Base-by-base conservation (phyloP, 2,888 invertebrate genomes). In the Cryptocephalus primarius region DNA sequence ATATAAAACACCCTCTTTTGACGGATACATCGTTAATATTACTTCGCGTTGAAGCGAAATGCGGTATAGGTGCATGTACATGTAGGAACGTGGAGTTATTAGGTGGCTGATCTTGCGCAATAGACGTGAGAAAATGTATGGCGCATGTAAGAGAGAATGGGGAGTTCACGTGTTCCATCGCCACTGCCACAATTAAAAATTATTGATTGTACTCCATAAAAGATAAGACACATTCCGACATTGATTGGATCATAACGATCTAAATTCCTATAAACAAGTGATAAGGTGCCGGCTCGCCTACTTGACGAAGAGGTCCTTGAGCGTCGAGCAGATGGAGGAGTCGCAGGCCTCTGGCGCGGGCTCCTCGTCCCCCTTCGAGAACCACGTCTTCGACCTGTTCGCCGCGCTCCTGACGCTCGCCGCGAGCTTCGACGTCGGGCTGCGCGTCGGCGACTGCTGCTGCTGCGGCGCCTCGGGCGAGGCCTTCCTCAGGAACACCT, bases 261-360 rank as follows among this genome's bases (percentile, higher is more conserved):
- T 22, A 22, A 22, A 22, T 4, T 22, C 22, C 22, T 22, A 22
- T 22, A 22, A 22, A 22, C 22, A 43, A 14, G 33, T 36, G 9
- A 39, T 12, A 12, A 14, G 34, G 43, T 33, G 43, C 34, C 11
- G 31, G n/a, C 9, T 13, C 32, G 39, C 44, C 72, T 80, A 84
- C 79, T 89, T 89, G 65, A 88, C 88, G 68, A 89, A 89, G 44
- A 89, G 79, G 71, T 89, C 88, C 70, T 89, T 89, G 44, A 89
- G 72, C 40, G 88, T 85, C 53, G 88, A 82, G 72, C 88, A 88
- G 56, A 89, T 77, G 32, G 85, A 84, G 39, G 86, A 82, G 60
- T 89, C 88, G 70, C 88, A 87, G 31, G 82, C 76, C 57, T 85
- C 85, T 32, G 55, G 41, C 8, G 76, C 72, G 8, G 76, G 72